These are phyloP conservation scores for Dendropsophus ebraccatus DNA, from an alignment of 2,113 vertebrate species.

Conservation along the genomic window DNA sequence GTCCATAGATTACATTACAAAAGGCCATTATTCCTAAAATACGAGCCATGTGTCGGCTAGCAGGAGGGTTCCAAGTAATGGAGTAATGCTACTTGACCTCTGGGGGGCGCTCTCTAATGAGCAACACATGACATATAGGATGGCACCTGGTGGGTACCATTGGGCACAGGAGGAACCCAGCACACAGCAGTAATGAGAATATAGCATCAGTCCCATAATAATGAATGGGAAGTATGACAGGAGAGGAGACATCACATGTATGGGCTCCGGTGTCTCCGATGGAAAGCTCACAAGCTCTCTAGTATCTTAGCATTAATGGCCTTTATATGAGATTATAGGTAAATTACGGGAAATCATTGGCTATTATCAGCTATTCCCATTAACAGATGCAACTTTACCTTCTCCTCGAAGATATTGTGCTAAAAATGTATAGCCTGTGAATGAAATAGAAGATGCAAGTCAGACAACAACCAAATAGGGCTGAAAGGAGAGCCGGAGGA, in stretches of 20 bases:
- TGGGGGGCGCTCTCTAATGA: too few relatives aligned
- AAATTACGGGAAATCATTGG: background rate
- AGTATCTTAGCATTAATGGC: slow-evolving; percentile 8
- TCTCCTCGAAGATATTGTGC: slow-evolving; percentile 58
- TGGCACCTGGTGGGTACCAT: too few relatives aligned
- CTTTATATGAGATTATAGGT: background rate
- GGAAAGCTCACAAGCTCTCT: background rate
- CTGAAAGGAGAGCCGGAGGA: background rate
- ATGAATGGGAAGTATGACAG: background rate
- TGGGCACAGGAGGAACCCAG: too few relatives aligned
- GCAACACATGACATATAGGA: too few relatives aligned
- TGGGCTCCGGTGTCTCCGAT: background rate
- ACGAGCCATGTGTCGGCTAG: background rate
- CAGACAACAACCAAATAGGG: background rate
- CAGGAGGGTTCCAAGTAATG: too few relatives aligned
- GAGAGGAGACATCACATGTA: too few relatives aligned
- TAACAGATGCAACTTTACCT: slow-evolving; percentile 60
- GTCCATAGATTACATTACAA: background rate
- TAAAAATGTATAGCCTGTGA: slow-evolving; percentile 59
- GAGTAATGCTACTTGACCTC: too few relatives aligned
- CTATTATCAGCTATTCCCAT: background rate
- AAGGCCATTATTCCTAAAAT: slow-evolving; percentile 3
- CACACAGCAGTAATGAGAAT: too few relatives aligned
- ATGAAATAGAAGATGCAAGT: slow-evolving; percentile 62
- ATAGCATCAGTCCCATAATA: too few relatives aligned